phyloP scores from a whole-genome alignment of 2,888 invertebrate genomes.

The Eutolmus rufibarbis region DNA sequence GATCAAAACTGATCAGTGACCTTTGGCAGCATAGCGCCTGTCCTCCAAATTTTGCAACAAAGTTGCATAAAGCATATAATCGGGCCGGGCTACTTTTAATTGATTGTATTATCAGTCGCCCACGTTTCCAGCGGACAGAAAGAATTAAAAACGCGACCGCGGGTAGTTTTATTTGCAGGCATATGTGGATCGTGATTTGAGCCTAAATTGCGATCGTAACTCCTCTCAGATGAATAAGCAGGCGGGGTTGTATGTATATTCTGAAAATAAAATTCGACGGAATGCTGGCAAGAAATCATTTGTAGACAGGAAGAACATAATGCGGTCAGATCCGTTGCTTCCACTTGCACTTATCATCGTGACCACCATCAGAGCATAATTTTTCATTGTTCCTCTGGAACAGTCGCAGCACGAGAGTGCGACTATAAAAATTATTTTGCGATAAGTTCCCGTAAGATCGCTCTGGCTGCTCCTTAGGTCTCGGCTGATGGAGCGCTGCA shows the following conservation, averaged over 20 bases:
- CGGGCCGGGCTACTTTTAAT: not conserved
- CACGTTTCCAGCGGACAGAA: not conserved
- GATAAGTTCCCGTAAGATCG: not conserved
- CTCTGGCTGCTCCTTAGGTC: not conserved
- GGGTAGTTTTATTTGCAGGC: not conserved
- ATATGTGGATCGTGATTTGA: not conserved
- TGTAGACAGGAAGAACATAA: conserved; percentile 40
- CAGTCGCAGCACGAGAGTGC: not conserved
- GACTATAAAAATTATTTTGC: conserved; percentile 2
- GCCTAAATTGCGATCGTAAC: not conserved
- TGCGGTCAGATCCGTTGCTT: conserved; percentile 44
- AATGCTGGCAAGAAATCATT: conserved; percentile 18
- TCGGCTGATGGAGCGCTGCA: not conserved
- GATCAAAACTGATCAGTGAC: not conserved
- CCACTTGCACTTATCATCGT: conserved; percentile 35
- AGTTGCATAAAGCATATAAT: not conserved
- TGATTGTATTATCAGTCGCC: not conserved
- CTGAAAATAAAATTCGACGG: conserved; percentile 22
- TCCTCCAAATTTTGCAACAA: not conserved
- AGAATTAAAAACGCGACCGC: not conserved
- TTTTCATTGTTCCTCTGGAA: not conserved
- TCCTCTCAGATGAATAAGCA: not conserved
- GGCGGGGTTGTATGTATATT: not conserved
- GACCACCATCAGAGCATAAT: conserved; percentile 32
- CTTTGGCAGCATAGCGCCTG: not conserved